Percentiles rank a stretch among this genome's conserved stretches.
Conservation (phyloP, 2,797 vertebrate species). For the Passerculus sandwichensis region DNA sequence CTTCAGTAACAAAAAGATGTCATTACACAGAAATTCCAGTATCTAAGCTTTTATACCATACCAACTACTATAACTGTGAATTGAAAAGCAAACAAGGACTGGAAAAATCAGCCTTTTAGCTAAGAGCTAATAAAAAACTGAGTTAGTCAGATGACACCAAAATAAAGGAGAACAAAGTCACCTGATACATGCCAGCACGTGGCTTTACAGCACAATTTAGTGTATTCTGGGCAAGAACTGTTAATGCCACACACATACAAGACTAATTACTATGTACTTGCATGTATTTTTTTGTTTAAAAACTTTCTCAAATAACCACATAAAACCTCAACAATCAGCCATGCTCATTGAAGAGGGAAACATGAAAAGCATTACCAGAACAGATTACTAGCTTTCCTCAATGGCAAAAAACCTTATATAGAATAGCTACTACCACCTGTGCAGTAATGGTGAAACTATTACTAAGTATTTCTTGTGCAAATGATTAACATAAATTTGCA, state of each 20-base stretch:
- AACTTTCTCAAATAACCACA: not conserved
- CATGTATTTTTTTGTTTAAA: not conserved
- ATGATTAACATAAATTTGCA: not conserved
- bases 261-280: not conserved
- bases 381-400: not conserved
- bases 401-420: rapidly evolving
- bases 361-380: not conserved
- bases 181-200: not conserved
- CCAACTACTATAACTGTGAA: not conserved
- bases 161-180: not conserved
- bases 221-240: not conserved
- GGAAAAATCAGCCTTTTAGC: not conserved
- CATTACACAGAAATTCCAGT: not conserved
- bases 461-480: not conserved
- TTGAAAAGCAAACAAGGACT: not conserved
- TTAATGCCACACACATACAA: not conserved
- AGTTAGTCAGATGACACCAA: not conserved
- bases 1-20: not conserved
- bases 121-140: not conserved
- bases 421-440: not conserved
- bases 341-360: not conserved
- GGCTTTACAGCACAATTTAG: not conserved
- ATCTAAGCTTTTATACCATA: not conserved
- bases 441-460: not conserved
- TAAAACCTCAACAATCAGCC: not conserved